Percentiles rank a stretch among this genome's conserved stretches.
phyloP scores from a whole-genome alignment of 2,888 invertebrate species.

The Trichogramma dendrolimi region DNA sequence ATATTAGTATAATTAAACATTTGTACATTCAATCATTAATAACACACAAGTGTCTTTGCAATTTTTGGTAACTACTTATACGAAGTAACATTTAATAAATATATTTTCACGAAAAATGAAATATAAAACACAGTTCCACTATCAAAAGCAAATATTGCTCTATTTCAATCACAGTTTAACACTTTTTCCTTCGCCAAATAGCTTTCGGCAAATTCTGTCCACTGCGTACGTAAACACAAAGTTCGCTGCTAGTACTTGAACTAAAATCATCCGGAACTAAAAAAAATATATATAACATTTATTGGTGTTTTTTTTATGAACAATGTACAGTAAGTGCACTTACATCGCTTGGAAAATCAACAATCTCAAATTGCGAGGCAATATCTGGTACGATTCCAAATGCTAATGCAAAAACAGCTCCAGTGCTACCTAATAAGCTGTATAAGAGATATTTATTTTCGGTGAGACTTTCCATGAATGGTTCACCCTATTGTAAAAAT shows the following conservation, averaged over 20 bases:
- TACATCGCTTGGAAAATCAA: constrained; percentile 88
- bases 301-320: not conserved
- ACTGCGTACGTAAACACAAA: constrained; percentile 79
- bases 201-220: constrained; percentile 79
- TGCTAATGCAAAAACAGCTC: constrained; percentile 78
- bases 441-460: constrained; percentile 91
- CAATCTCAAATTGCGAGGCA: constrained; percentile 88
- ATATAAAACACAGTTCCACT: constrained; percentile 21
- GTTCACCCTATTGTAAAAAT: constrained; percentile 73
- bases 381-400: constrained; percentile 82
- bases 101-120: constrained; percentile 25
- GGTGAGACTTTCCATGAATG: constrained; percentile 94
- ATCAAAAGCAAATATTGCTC: constrained; percentile 23
- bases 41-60: constrained; percentile 19
- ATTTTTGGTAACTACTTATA: constrained; percentile 28
- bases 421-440: constrained; percentile 80
- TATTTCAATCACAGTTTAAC: constrained; percentile 44
- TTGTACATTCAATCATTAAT: constrained; percentile 3
- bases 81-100: constrained; percentile 31
- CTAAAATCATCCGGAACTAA: constrained; percentile 84
- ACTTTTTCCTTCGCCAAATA: constrained; percentile 76
- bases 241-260: constrained; percentile 80
- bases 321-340: constrained; percentile 46
- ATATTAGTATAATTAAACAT: constrained; percentile 18
- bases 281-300: constrained; percentile 33